Conservation (phyloP, 2,797 vertebrate species). For the Mormyrops attenuatus region DNA sequence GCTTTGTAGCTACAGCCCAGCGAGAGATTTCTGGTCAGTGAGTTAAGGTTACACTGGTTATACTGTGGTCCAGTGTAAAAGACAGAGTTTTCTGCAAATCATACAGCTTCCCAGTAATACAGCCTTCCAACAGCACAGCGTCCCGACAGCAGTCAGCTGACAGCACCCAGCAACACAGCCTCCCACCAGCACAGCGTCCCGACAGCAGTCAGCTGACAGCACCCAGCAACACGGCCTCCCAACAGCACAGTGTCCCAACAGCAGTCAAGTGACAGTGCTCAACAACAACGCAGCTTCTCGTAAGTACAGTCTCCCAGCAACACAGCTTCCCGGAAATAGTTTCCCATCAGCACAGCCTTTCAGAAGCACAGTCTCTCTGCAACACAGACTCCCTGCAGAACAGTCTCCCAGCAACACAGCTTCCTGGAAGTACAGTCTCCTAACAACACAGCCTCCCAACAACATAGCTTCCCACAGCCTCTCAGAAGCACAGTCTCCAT, state of each 20-base stretch:
- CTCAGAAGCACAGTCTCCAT: neutral
- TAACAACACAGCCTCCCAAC: too few species aligned
- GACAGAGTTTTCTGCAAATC: neutral
- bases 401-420: neutral
- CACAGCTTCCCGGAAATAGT: too few species aligned
- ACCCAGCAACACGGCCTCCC: neutral
- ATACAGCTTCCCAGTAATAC: neutral
- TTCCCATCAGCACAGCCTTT: too few species aligned
- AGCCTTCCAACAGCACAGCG: neutral
- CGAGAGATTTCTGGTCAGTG: neutral
- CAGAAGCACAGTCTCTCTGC: too few species aligned
- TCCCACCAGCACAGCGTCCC: neutral
- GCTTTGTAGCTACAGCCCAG: neutral
- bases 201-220: neutral
- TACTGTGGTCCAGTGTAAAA: neutral
- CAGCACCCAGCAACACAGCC: neutral
- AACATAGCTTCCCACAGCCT: neutral
- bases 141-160: neutral
- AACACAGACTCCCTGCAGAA: too few species aligned
- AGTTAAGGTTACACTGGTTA: neutral
- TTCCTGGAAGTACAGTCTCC: too few species aligned
- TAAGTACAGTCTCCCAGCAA: too few species aligned
- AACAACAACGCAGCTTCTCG: neutral
- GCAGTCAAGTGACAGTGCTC: too few species aligned
- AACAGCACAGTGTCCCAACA: too few species aligned